phyloP scores from a whole-genome alignment of 2,888 invertebrate genomes.

The Morinoia aosen region DNA sequence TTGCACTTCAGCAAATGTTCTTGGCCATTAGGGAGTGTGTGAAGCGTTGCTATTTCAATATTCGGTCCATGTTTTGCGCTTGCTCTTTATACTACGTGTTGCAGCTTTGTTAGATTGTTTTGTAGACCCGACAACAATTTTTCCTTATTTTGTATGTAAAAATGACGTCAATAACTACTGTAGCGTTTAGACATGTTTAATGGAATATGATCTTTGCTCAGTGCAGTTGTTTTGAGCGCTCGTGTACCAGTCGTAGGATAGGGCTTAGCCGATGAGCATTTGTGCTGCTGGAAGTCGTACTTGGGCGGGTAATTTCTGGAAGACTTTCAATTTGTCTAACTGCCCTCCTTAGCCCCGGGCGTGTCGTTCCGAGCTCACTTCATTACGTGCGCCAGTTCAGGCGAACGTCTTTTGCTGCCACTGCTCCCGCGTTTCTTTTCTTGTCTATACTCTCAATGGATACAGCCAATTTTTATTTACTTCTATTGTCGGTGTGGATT shows the following conservation, averaged over 20 bases:
- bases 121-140: too few relatives aligned
- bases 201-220: not conserved
- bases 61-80: too few relatives aligned
- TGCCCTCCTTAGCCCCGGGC: constrained; percentile 40
- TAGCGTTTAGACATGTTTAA: not conserved
- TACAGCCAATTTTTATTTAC: not conserved
- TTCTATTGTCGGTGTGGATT: not conserved
- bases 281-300: constrained; percentile 12
- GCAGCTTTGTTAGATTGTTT: too few relatives aligned
- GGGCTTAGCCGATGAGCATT: not conserved
- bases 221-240: not conserved
- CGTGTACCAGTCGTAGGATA: not conserved
- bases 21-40: too few relatives aligned
- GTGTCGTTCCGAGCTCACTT: constrained; percentile 47
- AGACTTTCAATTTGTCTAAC: constrained; percentile 48
- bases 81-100: too few relatives aligned
- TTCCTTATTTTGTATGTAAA: not conserved
- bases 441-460: not conserved
- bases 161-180: not conserved
- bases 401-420: constrained; percentile 6
- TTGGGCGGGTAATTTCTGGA: constrained; percentile 22
- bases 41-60: too few relatives aligned
- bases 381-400: constrained; percentile 37
- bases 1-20: too few relatives aligned
- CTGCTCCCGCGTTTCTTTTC: not conserved